phyloP scores from a whole-genome alignment of 2,797 vertebrate genomes.

The Catharus ustulatus region DNA sequence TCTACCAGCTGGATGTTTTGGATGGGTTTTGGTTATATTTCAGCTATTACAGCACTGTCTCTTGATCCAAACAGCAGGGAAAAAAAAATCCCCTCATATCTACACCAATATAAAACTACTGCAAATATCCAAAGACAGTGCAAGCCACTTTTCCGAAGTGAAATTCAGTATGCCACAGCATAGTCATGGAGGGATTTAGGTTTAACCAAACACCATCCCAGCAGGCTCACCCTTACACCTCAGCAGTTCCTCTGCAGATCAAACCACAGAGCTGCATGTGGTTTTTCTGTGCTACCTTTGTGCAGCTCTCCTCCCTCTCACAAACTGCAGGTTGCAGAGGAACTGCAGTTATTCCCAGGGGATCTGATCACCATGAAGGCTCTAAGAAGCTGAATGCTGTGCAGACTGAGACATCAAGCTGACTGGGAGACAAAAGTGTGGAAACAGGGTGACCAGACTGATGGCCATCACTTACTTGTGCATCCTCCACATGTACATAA shows the following conservation, averaged over 20 bases:
- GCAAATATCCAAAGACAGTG: background rate
- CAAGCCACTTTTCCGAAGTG: background rate
- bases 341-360: background rate
- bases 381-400: background rate
- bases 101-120: background rate
- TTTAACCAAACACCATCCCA: background rate
- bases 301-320: background rate
- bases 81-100: background rate
- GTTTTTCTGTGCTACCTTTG: background rate
- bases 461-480: background rate
- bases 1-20: background rate
- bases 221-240: background rate
- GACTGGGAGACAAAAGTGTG: background rate
- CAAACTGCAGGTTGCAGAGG: background rate
- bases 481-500: background rate
- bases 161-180: background rate
- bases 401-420: background rate
- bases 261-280: rapidly evolving
- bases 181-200: background rate
- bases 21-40: background rate
- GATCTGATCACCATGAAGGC: background rate
- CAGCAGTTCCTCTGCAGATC: background rate
- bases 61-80: background rate
- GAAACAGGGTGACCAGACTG: background rate
- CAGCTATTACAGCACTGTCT: background rate